Evolutionary conservation across 2,113 vertebrate genomes (phyloP).

Genomic region (Cettia cetti): DNA sequence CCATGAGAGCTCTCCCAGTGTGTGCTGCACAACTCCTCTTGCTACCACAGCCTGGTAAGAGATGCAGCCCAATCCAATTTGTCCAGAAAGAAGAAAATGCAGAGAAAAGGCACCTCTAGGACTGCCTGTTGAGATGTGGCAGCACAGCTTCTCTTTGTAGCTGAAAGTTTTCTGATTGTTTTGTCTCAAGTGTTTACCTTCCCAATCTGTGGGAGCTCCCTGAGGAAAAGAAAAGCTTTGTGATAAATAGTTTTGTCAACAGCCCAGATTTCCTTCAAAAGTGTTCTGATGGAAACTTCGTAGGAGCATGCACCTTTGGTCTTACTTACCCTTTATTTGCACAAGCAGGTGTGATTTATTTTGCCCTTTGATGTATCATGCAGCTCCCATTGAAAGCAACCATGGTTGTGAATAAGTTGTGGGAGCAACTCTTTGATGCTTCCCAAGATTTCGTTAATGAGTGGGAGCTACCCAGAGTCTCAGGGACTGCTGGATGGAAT

Average conservation of each 20-base stretch:
- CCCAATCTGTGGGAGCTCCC: background rate
- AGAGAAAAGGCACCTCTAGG: background rate
- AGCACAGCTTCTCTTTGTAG: background rate
- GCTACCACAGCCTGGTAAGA: background rate
- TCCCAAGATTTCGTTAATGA: background rate
- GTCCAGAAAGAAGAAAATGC: background rate
- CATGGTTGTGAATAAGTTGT: background rate
- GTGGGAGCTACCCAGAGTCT: background rate
- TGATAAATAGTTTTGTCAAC: slow-evolving; percentile 32
- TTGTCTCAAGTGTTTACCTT: background rate
- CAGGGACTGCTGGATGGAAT: background rate
- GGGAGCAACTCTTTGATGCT: background rate
- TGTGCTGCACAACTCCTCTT: background rate
- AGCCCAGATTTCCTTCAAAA: background rate
- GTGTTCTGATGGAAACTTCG: background rate
- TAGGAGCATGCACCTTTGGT: background rate
- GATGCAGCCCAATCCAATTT: background rate
- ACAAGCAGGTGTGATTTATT: background rate
- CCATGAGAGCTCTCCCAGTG: background rate
- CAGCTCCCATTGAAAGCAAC: background rate
- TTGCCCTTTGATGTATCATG: background rate
- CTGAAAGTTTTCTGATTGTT: background rate
- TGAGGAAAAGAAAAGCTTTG: background rate
- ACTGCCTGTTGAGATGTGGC: background rate
- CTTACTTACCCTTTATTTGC: slow-evolving; percentile 1